Percentiles rank a stretch among this genome's conserved stretches.
Conservation (phyloP, 2,797 vertebrate genomes). For the Dryobates pubescens region DNA sequence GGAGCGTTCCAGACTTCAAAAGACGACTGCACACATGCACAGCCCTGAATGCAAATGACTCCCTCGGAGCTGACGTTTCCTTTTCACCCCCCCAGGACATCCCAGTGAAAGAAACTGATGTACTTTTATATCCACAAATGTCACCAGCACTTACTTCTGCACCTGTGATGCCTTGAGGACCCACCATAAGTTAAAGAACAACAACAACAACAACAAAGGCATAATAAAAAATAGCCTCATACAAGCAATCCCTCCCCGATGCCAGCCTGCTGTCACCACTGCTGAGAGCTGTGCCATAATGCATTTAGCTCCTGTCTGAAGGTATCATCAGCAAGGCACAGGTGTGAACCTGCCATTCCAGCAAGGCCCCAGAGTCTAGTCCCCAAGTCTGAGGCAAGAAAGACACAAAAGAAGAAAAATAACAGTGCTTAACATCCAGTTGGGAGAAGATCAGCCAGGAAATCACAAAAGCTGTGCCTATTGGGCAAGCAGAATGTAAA, state of each 20-base stretch:
- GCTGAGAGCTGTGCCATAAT: conserved; percentile 23
- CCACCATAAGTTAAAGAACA: not conserved
- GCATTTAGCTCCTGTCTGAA: conserved; percentile 29
- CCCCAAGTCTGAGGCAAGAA: not conserved
- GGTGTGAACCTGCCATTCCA: conserved; percentile 40
- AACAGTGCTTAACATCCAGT: not conserved
- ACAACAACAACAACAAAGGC: not conserved
- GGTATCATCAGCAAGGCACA: conserved; percentile 33
- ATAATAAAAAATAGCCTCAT: not conserved
- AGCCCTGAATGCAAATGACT: conserved; percentile 32
- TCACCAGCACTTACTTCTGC: conserved; percentile 50
- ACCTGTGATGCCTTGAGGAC: conserved; percentile 63
- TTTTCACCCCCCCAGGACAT: conserved; percentile 40
- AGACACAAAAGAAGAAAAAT: conserved; percentile 21
- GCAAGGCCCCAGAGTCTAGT: conserved; percentile 46
- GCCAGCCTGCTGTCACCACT: conserved; percentile 42
- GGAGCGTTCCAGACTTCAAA: not conserved
- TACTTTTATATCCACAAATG: conserved; percentile 63
- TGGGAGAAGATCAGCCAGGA: conserved; percentile 18
- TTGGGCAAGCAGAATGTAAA: not conserved
- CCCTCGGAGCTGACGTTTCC: conserved; percentile 10
- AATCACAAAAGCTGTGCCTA: not conserved
- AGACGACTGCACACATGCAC: conserved; percentile 3
- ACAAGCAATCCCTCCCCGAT: conserved; percentile 12
- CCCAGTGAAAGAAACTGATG: not conserved